Evolutionary conservation across 2,113 vertebrate genomes (phyloP).

Genomic region (Epinephelus moara): DNA sequence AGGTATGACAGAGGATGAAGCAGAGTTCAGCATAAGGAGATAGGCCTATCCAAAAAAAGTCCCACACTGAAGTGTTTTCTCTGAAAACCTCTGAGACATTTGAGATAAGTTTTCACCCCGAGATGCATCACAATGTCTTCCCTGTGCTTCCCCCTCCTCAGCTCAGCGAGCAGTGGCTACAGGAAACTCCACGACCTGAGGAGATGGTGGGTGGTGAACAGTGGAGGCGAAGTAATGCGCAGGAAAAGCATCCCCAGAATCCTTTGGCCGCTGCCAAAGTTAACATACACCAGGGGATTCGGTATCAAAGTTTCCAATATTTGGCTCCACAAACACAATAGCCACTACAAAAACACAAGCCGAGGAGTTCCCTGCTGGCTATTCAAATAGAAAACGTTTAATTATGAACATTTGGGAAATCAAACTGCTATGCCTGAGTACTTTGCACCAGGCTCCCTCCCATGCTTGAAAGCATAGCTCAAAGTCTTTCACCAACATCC

Average conservation of each 20-base stretch:
- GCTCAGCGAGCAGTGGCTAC: constrained; percentile 85
- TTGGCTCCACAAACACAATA: constrained; percentile 95
- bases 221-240: constrained; percentile 85
- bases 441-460: constrained; percentile 84
- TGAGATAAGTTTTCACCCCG: constrained; percentile 90
- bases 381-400: constrained; percentile 95
- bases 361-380: constrained; percentile 92
- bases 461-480: constrained; percentile 84
- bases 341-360: constrained; percentile 92
- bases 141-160: constrained; percentile 80
- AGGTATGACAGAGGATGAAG: constrained; percentile 46
- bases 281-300: constrained; percentile 95
- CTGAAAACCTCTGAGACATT: constrained; percentile 93
- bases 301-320: constrained; percentile 97
- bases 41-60: constrained; percentile 63
- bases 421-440: constrained; percentile 87
- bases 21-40: constrained; percentile 68
- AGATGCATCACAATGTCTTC: constrained; percentile 90
- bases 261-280: constrained; percentile 91
- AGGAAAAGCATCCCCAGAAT: constrained; percentile 93
- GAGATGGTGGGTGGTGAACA: constrained; percentile 82
- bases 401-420: constrained; percentile 96
- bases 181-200: constrained; percentile 82
- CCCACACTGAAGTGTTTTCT: constrained; percentile 93
- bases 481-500: constrained; percentile 82